Conservation (phyloP, 2,797 vertebrate genomes). For the Vultur gryphus region DNA sequence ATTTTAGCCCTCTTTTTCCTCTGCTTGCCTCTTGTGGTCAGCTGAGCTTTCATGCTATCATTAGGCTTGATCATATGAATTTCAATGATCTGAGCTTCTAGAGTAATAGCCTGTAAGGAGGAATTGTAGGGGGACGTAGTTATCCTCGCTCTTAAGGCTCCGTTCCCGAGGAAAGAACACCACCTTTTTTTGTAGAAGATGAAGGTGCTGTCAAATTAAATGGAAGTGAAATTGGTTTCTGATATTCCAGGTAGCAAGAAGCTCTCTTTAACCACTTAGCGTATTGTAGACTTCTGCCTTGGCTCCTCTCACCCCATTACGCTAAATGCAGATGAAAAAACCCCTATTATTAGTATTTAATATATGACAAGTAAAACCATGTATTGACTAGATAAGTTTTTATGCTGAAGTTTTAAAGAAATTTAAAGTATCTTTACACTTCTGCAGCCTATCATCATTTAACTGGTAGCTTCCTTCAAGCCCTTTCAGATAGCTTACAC, state of each 20-base stretch:
- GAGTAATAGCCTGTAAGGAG: neutral
- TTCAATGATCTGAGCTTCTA: accelerated
- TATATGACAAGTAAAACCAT: neutral
- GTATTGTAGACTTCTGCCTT: neutral
- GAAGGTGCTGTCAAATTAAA: neutral
- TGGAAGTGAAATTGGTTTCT: neutral
- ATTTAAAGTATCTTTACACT: neutral
- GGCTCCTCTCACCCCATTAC: neutral
- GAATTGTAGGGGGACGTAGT: neutral
- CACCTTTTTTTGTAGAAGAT: neutral
- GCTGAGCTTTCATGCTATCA: accelerated
- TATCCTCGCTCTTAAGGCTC: neutral
- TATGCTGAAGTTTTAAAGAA: neutral
- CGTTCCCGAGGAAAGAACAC: accelerated
- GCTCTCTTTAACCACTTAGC: neutral
- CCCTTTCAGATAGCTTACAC: neutral
- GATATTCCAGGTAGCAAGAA: neutral
- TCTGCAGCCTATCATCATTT: neutral
- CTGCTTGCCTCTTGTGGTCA: neutral
- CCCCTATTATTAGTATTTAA: neutral
- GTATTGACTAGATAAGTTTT: neutral
- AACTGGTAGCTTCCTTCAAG: neutral
- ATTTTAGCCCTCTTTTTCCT: neutral
- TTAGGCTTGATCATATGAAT: neutral
- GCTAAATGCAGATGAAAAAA: neutral